phyloP scores from a whole-genome alignment of 1,140 invertebrate species.

The Ladona fulva region DNA sequence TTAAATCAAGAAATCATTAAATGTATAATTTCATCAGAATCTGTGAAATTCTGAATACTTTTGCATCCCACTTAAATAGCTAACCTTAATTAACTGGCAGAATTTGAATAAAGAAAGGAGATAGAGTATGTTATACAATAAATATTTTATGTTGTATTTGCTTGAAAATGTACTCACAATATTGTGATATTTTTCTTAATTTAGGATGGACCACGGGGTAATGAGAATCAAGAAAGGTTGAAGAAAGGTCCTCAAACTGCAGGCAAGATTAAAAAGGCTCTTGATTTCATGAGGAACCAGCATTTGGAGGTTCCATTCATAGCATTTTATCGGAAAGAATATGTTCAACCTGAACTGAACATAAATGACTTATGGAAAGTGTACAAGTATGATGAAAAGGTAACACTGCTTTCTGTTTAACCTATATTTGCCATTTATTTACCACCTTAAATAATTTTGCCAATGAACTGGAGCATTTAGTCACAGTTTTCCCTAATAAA shows the following conservation, averaged over 20 bases:
- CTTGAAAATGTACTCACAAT: too few species aligned
- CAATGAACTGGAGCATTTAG: constrained; percentile 10
- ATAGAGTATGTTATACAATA: too few species aligned
- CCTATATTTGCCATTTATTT: constrained; percentile 11
- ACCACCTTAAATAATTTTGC: neutral
- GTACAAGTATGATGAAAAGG: constrained; percentile 90
- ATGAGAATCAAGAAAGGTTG: constrained; percentile 34
- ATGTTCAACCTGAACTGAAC: constrained; percentile 86
- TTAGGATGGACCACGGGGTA: neutral
- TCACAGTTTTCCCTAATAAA: constrained; percentile 11
- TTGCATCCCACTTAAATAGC: too few species aligned
- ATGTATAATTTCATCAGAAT: too few species aligned
- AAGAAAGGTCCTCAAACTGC: constrained; percentile 56
- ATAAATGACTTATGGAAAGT: constrained; percentile 97
- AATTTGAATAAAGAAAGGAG: too few species aligned
- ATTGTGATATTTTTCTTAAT: too few species aligned
- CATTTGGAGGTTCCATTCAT: constrained; percentile 96
- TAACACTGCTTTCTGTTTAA: constrained; percentile 30
- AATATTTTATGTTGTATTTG: too few species aligned
- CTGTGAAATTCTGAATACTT: too few species aligned
- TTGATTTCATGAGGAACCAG: constrained; percentile 94
- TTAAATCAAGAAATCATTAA: too few species aligned
- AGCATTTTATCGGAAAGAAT: constrained; percentile 97
- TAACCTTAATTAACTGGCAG: too few species aligned
- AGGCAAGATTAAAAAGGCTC: constrained; percentile 83